phyloP scores from a whole-genome alignment of 2,888 invertebrate genomes.

The Eristalis intricaria region DNA sequence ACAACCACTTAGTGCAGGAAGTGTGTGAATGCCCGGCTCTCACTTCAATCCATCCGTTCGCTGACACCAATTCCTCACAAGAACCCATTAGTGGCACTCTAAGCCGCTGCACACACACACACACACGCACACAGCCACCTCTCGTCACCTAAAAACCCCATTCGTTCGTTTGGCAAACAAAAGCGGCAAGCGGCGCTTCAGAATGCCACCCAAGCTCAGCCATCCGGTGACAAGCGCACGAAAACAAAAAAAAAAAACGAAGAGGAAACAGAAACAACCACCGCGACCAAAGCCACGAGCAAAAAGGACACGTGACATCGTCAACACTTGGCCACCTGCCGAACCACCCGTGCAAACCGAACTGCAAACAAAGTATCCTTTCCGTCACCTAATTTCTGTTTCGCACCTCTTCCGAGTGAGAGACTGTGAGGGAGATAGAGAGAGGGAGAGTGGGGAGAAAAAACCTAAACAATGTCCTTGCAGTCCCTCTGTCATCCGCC shows the following conservation, averaged over 20 bases:
- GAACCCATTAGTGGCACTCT: slow-evolving; percentile 43
- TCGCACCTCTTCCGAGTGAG: slow-evolving; percentile 3
- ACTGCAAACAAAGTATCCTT: slow-evolving; percentile 65
- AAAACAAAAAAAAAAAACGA: neutral
- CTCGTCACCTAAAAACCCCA: slow-evolving; percentile 57
- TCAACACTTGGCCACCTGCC: slow-evolving; percentile 61
- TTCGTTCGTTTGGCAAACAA: slow-evolving; percentile 39
- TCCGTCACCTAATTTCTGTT: slow-evolving; percentile 58
- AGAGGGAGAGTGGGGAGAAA: neutral
- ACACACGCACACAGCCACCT: slow-evolving; percentile 9
- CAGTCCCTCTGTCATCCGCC: neutral
- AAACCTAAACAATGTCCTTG: slow-evolving; percentile 53
- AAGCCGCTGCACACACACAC: neutral
- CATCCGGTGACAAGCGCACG: neutral
- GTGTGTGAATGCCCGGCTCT: neutral
- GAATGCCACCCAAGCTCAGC: slow-evolving; percentile 9
- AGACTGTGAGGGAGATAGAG: neutral
- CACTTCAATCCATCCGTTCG: neutral
- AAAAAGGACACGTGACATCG: slow-evolving; percentile 46
- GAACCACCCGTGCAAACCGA: slow-evolving; percentile 43
- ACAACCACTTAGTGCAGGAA: neutral
- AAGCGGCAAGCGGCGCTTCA: slow-evolving; percentile 15
- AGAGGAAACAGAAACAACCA: neutral
- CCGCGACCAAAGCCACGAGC: slow-evolving; percentile 6
- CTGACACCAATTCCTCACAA: slow-evolving; percentile 5